Evolutionary conservation across 2,888 invertebrate species (phyloP), one percentile per base, ranked within the genome.

Genomic region (Microctonus aethiopoides): DNA sequence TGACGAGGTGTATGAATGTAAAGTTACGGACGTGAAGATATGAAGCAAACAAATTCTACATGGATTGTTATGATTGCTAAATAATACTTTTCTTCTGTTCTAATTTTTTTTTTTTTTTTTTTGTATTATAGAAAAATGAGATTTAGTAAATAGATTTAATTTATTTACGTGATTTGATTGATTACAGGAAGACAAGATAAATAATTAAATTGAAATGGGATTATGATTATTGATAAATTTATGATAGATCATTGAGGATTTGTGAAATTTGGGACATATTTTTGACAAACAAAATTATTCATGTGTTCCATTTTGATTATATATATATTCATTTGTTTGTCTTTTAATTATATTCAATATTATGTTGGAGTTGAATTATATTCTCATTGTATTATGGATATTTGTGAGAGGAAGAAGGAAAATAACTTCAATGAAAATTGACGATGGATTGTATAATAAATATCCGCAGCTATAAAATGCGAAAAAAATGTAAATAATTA

Each of bases 81-180:
- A 24, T 46, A 16, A 46, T 46, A 20, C 46, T 16, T 20, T 16
- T 46, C 41, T n/a, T n/a, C n/a, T n/a, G n/a, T n/a, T n/a, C n/a
- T n/a, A n/a, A n/a, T 3, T 29, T 29, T 34, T 34, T 39, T 39
- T 56, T 39, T 41, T 60, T 60, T 67, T 41, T 59, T 70, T 71
- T 66, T 71, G 67, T 79, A 81, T 70, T 59, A 76, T 76, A 77
- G 71, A 69, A 74, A 71, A 74, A 73, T 72, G 76, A 77, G 73
- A 73, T 75, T 51, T 74, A 75, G 56, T 54, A 34, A 41, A 56
- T 74, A 65, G 65, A 69, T 61, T 60, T 72, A 64, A 72, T 72
- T 69, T 71, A 74, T 70, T 59, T n/a, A 66, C 60, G 65, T 41
- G 60, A 70, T 67, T 32, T 24, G 24, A 66, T 10, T n/a, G 26